A percentile compares a stretch with the other conserved stretches of the same genome.
Evolutionary conservation across 1,140 invertebrate genomes (phyloP).

Genomic region (Drosophila tristis): DNA sequence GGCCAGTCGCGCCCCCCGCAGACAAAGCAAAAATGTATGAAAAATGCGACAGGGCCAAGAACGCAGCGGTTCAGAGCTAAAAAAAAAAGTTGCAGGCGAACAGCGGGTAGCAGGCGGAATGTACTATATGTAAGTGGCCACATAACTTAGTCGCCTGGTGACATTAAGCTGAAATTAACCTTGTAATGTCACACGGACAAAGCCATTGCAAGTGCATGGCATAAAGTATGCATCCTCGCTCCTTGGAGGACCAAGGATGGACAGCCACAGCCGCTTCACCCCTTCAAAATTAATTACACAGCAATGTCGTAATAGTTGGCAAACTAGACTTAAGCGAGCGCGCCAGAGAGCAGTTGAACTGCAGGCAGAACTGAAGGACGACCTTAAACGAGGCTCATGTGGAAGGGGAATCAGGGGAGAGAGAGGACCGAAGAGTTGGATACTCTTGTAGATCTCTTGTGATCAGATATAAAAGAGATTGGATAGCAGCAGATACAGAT

Average conservation of each 20-base stretch:
- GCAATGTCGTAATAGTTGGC: conserved; percentile 60
- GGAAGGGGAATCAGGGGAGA: no score
- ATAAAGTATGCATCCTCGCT: conserved; percentile 15
- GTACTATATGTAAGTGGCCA: conserved; percentile 57
- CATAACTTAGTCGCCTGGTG: conserved; percentile 56
- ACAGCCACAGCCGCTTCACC: background rate
- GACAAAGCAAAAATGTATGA: conserved; percentile 58
- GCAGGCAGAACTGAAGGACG: no score
- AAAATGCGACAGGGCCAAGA: conserved; percentile 52
- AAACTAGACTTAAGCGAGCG: conserved; percentile 43
- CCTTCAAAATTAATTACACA: conserved; percentile 60
- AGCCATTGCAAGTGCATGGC: conserved; percentile 15
- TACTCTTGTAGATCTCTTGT: no score
- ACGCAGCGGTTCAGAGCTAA: conserved; percentile 7
- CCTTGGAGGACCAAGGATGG: background rate
- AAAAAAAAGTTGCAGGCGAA: no score
- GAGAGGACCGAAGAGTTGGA: no score
- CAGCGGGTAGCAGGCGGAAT: background rate
- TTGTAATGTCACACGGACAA: conserved; percentile 61
- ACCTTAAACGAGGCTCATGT: no score
- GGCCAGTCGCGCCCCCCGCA: conserved; percentile 12
- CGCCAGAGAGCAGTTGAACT: conserved; percentile 4
- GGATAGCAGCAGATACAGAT: no score
- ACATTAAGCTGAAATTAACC: conserved; percentile 74
- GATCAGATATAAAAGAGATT: no score